A percentile compares a stretch with the other conserved stretches of the same genome.
Evolutionary conservation across 2,113 vertebrate species (phyloP).

Genomic region (Stomatorhinus ivindoensis): DNA sequence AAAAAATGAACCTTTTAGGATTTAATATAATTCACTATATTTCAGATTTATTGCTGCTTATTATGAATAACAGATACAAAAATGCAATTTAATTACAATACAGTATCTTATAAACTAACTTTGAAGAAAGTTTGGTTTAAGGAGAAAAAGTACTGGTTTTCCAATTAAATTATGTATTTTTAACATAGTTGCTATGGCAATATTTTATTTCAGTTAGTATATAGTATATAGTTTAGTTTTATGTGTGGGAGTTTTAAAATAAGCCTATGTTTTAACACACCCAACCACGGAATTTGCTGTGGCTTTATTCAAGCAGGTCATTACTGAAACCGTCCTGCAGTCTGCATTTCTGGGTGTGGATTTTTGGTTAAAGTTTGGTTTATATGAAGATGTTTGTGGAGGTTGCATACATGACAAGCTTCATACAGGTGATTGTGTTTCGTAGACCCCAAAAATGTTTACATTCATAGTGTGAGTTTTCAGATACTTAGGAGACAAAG

Average conservation of each 20-base stretch:
- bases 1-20: neutral
- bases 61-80: neutral
- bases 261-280: slow-evolving; percentile 1
- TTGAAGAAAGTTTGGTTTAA: neutral
- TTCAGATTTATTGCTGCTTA: neutral
- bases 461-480: neutral
- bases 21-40: neutral
- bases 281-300: slow-evolving; percentile 23
- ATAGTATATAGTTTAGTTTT: neutral
- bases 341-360: neutral
- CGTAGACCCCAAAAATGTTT: neutral
- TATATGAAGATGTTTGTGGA: neutral
- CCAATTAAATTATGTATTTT: neutral
- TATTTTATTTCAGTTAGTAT: neutral
- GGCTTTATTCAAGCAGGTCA: slow-evolving; percentile 41
- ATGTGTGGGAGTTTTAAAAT: slow-evolving; percentile 21
- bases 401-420: neutral
- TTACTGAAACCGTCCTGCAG: slow-evolving; percentile 13
- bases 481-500: neutral
- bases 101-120: neutral
- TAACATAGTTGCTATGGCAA: neutral
- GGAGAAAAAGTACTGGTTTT: neutral
- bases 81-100: neutral
- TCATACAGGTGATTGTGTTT: neutral
- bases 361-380: neutral